Conservation (phyloP, 2,888 invertebrate genomes). For the Lycophotia porphyrea region DNA sequence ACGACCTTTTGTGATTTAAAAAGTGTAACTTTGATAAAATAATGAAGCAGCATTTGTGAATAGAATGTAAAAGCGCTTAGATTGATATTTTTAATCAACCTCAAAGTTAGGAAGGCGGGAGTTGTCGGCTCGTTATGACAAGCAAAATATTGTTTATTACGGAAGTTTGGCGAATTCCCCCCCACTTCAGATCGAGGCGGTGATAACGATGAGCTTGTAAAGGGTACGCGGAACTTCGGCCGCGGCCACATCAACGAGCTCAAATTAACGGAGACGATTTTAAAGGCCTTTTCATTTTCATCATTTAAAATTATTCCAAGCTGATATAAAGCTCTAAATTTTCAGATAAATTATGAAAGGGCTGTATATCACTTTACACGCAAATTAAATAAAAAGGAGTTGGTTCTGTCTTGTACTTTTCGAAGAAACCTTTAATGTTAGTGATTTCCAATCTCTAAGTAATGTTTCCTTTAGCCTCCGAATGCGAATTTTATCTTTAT, state of each 20-base stretch:
- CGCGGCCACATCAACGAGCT: slow-evolving; percentile 40
- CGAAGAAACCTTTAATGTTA: not conserved
- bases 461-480: not conserved
- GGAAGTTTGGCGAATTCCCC: slow-evolving; percentile 68
- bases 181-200: slow-evolving; percentile 58
- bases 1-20: slow-evolving; percentile 7
- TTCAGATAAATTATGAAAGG: not conserved
- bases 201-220: slow-evolving; percentile 66
- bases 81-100: slow-evolving; percentile 82
- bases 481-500: not conserved
- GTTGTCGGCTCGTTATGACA: slow-evolving; percentile 73
- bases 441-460: not conserved
- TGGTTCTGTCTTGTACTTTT: not conserved
- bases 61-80: slow-evolving; percentile 65
- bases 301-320: slow-evolving; percentile 21
- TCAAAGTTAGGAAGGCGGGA: slow-evolving; percentile 70
- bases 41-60: slow-evolving; percentile 55
- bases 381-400: not conserved
- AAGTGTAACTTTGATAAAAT: slow-evolving; percentile 59
- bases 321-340: not conserved
- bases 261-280: slow-evolving; percentile 27
- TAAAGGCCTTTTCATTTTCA: slow-evolving; percentile 20
- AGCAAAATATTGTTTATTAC: slow-evolving; percentile 78
- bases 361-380: not conserved
- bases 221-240: slow-evolving; percentile 55